Conservation (phyloP, 2,797 vertebrate species). For the Nannoperca australis region DNA sequence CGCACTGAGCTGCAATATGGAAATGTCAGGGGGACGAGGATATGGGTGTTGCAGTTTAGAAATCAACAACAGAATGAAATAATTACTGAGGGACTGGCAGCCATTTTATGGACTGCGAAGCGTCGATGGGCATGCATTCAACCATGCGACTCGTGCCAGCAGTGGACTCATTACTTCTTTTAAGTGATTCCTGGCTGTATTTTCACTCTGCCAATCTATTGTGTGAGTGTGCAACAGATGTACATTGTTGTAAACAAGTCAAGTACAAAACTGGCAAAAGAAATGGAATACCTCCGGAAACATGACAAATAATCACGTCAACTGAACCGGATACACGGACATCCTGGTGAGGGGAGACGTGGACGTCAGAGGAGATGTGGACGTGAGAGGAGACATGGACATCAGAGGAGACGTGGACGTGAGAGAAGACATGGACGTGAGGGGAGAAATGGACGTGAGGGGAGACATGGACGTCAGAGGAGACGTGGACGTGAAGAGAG, state of each 20-base stretch:
- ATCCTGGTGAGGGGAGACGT: too few relatives aligned
- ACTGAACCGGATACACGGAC: neutral
- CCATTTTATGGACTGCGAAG: neutral
- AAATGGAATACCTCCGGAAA: neutral
- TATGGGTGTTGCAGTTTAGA: neutral
- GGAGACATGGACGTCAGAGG: too few relatives aligned
- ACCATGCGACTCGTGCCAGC: conserved; percentile 14
- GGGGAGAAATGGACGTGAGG: too few relatives aligned
- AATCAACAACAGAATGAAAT: neutral
- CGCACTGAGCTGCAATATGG: neutral
- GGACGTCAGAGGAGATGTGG: neutral
- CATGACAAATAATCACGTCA: neutral
- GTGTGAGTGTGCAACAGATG: conserved; percentile 11
- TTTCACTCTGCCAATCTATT: neutral
- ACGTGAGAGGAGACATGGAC: too few relatives aligned
- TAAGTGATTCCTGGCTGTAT: neutral
- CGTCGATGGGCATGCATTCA: neutral
- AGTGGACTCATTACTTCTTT: conserved; percentile 22
- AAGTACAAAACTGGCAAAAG: conserved; percentile 22
- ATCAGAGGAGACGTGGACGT: too few relatives aligned
- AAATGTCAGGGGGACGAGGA: neutral
- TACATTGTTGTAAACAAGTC: conserved; percentile 21
- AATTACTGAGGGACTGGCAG: conserved; percentile 2
- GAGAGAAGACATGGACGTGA: too few relatives aligned
- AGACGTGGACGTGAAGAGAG: too few relatives aligned